A percentile compares a stretch with the other conserved stretches of the same genome.
Conservation (phyloP, 1,140 invertebrate genomes). For the Bombus terrestris region DNA sequence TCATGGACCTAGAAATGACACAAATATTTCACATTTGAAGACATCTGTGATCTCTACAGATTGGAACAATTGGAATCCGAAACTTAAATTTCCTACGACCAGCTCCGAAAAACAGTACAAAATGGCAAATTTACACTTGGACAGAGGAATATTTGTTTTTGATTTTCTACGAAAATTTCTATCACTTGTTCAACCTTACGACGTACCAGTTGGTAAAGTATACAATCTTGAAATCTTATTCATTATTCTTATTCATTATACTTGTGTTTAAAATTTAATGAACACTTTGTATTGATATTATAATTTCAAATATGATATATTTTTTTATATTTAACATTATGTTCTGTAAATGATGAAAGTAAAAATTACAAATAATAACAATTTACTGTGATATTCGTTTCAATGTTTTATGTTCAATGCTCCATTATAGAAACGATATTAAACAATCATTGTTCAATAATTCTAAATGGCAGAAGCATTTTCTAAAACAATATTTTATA, state of each 20-base stretch:
- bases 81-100: slow-evolving; percentile 76
- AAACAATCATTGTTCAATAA: neutral
- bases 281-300: no score
- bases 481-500: slow-evolving; percentile 27
- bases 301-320: no score
- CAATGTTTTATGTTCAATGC: no score
- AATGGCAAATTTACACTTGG: slow-evolving; percentile 82
- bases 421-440: no score
- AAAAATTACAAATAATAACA: no score
- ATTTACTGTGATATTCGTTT: no score
- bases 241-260: neutral
- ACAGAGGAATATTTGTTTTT: slow-evolving; percentile 82
- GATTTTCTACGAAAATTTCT: slow-evolving; percentile 83
- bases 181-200: slow-evolving; percentile 83
- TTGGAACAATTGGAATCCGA: slow-evolving; percentile 70
- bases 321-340: no score
- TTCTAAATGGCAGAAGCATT: neutral
- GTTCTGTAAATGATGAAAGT: no score
- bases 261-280: no score
- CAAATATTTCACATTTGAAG: slow-evolving; percentile 74
- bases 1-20: slow-evolving; percentile 57
- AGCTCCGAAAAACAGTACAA: slow-evolving; percentile 75
- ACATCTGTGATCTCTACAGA: slow-evolving; percentile 59
- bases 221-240: neutral
- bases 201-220: slow-evolving; percentile 82